Conservation (phyloP, 1,140 invertebrate genomes). For the Solen grandis region DNA sequence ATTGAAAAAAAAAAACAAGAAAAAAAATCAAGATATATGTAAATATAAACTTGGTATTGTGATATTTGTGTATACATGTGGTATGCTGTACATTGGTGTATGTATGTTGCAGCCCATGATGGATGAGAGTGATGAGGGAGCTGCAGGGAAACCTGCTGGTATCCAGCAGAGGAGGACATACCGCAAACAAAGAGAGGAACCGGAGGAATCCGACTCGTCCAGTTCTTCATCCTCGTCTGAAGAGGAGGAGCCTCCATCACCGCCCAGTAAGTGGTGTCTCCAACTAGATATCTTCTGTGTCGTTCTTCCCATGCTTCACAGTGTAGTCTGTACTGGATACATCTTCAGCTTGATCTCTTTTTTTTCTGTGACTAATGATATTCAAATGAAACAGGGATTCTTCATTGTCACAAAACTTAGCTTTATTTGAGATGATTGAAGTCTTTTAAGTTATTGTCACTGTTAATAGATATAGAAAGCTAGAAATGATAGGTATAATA, state of each 20-base stretch:
- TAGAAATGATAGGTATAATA: too few relatives aligned
- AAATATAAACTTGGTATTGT: too few relatives aligned
- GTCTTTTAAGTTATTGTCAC: too few relatives aligned
- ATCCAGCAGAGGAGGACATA: constrained; percentile 44
- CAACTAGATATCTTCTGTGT: too few relatives aligned
- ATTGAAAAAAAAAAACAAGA: too few relatives aligned
- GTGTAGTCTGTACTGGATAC: not conserved
- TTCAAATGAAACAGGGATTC: not conserved
- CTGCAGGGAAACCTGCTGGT: not conserved
- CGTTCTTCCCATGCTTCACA: constrained; percentile 3
- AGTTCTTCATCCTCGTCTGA: constrained; percentile 32
- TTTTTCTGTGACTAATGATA: not conserved
- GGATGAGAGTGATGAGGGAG: constrained; percentile 45
- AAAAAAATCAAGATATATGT: too few relatives aligned
- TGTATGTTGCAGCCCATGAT: constrained; percentile 29
- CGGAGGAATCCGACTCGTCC: constrained; percentile 31
- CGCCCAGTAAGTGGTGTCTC: constrained; percentile 4
- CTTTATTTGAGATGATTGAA: too few relatives aligned
- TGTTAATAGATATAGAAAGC: too few relatives aligned
- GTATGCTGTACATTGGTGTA: too few relatives aligned
- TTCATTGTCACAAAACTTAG: too few relatives aligned
- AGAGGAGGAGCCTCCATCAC: constrained; percentile 19
- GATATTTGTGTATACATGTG: too few relatives aligned
- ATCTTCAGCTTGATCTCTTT: not conserved
- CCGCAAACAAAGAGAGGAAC: constrained; percentile 27